Evolutionary conservation across 2,888 invertebrate species (phyloP), one percentile per base, ranked within the genome.

Genomic region (Hartigia nigra): DNA sequence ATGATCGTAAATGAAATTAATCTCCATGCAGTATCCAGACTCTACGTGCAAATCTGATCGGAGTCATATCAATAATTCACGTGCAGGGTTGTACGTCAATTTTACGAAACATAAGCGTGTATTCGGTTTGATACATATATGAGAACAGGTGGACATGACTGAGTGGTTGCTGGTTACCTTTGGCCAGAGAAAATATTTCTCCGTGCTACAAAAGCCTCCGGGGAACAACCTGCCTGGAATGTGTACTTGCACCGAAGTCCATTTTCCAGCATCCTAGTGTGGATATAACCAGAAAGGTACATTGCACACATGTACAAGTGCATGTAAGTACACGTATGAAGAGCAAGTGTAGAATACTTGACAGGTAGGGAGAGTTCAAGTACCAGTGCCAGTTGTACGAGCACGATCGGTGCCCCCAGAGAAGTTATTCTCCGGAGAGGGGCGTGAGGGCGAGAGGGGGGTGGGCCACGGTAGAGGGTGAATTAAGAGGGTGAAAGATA

Each of bases 111-210:
- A 14, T 23, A 2, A 23, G 55, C 55, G 5, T 14, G 55, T 55
- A 55, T 23, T 23, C 55, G 9, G 23, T 2, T 55, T 9, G 9
- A 23, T 55, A 23, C 23, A 55, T 23, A 23, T 23, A 55, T 23
- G 55, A 14, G 31, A n/a, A 70, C 36, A 70, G 70, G 37, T 70
- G 39, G 39, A 39, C 31, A 9, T 31, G 39, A 77, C 76, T 80
- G 74, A 36, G 80, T 75, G 80, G 81, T 78, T 79, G 81, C 79
- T 79, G 83, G 83, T 84, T 85, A 84, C 86, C 85, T 87, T 86
- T 85, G 83, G 84, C 83, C 87, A 81, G 88, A 84, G 85, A 84
- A 86, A 88, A 88, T 88, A 88, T 88, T 86, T 88, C 88, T 86
- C 87, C 79, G 80, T 39, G 78, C 80, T 79, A 82, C 79, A 80